phyloP scores from a whole-genome alignment of 2,888 invertebrate species.

The Orthosia gothica region DNA sequence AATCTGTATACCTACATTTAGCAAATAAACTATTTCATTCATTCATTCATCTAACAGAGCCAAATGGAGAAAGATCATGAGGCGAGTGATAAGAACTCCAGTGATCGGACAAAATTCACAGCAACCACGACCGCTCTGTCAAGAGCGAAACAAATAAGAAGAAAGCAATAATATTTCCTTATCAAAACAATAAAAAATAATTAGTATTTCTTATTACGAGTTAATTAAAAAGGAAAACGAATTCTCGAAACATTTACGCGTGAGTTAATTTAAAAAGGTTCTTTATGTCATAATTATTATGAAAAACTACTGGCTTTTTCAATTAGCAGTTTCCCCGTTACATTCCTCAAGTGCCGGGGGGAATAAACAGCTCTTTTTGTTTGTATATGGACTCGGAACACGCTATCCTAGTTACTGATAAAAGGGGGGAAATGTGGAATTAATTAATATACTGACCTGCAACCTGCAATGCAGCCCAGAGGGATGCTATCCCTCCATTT shows the following conservation, averaged over 20 bases:
- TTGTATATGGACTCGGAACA: slow-evolving; percentile 35
- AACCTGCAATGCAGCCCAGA: neutral
- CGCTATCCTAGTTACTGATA: slow-evolving; percentile 41
- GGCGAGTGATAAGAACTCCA: no score
- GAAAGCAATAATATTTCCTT: neutral
- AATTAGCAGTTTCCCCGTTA: slow-evolving; percentile 52
- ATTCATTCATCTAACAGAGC: no score
- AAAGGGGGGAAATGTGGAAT: neutral
- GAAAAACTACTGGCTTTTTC: slow-evolving; percentile 38
- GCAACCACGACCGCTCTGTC: no score
- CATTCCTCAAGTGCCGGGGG: slow-evolving; percentile 35
- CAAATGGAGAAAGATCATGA: no score
- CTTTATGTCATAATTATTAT: slow-evolving; percentile 23
- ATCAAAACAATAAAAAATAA: neutral
- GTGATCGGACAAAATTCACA: no score
- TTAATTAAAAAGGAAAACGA: neutral
- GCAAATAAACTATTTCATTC: no score
- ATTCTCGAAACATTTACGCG: neutral
- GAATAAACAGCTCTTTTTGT: slow-evolving; percentile 41
- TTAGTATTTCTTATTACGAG: neutral
- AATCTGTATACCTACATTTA: no score
- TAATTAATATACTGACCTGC: slow-evolving; percentile 18
- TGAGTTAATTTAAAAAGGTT: slow-evolving; percentile 10
- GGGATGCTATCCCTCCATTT: neutral
- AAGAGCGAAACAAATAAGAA: no score